Conservation (phyloP, 2,797 vertebrate genomes). For the Cephalopachus bancanus region DNA sequence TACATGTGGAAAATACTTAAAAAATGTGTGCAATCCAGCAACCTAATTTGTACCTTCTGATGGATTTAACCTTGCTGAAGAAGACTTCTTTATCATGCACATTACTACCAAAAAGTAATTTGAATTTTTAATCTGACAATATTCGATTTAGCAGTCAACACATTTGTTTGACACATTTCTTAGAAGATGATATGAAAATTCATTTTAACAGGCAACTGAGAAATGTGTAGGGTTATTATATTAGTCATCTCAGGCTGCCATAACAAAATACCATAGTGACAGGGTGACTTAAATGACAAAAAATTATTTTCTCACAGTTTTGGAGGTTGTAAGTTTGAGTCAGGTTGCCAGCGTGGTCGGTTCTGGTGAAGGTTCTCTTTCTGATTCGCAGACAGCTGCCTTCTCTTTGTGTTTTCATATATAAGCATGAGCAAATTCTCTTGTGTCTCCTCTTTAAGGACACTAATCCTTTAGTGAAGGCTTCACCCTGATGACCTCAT, state of each 20-base stretch:
- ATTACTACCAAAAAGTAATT: not conserved
- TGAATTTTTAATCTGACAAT: constrained; percentile 60
- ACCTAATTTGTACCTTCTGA: not conserved
- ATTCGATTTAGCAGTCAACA: constrained; percentile 36
- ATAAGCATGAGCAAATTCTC: not conserved
- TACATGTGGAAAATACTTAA: constrained; percentile 20
- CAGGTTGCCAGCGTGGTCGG: not conserved
- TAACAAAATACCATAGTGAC: not conserved
- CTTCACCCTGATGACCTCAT: not conserved
- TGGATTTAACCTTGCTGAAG: not conserved
- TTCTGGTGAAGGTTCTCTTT: not conserved
- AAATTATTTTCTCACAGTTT: not conserved
- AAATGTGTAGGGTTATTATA: not conserved
- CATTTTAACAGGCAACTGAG: not conserved
- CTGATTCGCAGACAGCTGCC: not conserved
- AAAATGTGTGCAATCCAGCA: not conserved
- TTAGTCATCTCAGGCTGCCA: not conserved
- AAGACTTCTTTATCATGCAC: not conserved
- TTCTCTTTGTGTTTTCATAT: not conserved
- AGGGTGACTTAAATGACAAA: not conserved
- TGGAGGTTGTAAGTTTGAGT: not conserved
- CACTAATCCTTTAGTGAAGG: not conserved
- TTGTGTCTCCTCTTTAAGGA: not conserved
- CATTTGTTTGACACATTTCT: constrained; percentile 17
- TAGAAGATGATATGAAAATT: not conserved